Base-by-base conservation (phyloP, 2,797 vertebrate genomes). In the Leptodactylus fallax region DNA sequence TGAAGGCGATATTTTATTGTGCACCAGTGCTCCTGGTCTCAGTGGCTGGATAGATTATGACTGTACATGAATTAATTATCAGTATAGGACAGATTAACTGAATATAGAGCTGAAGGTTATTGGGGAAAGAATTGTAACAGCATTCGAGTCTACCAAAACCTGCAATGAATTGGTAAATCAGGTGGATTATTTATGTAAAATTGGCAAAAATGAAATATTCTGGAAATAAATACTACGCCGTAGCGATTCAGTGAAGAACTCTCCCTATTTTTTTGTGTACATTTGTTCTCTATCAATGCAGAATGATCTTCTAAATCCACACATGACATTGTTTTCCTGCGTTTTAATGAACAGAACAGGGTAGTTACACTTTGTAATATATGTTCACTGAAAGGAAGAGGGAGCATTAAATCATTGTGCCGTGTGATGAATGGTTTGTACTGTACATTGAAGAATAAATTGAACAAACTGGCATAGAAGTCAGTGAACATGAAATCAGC, bases 401-500 rank as follows among this genome's bases (percentile, higher is more conserved):
- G 90, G 88, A 86, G 89, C 90, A 92, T 95, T 94, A 93, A 95
- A 95, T 95, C 95, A 94, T 94, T 95, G 95, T 93, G 92, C 87
- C 92, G 94, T 86, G 95, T 97, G 96, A 97, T 97, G 94, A 97
- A 97, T 97, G 95, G 94, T 95, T 94, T 92, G 94, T 93, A 95
- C 92, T 92, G 94, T 94, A 95, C 92, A 94, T 93, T 92, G 93
- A 93, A 94, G 95, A 97, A 97, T 96, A 97, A 96, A 97, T 96
- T 96, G 96, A 95, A 96, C 94, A 95, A 95, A 96, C 95, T 95
- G 95, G 95, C 94, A 95, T 91, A 93, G 93, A 95, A 94, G 95
- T 96, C 95, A 95, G 93, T 94, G 96, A 96, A 97, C 96, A 96
- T 95, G 96, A 96, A 96, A 96, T 95, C 96, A 95, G 95, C 96